Evolutionary conservation across 2,797 vertebrate genomes (phyloP), one percentile per base, ranked within the genome.

Genomic region (Dicrostonyx torquatus): DNA sequence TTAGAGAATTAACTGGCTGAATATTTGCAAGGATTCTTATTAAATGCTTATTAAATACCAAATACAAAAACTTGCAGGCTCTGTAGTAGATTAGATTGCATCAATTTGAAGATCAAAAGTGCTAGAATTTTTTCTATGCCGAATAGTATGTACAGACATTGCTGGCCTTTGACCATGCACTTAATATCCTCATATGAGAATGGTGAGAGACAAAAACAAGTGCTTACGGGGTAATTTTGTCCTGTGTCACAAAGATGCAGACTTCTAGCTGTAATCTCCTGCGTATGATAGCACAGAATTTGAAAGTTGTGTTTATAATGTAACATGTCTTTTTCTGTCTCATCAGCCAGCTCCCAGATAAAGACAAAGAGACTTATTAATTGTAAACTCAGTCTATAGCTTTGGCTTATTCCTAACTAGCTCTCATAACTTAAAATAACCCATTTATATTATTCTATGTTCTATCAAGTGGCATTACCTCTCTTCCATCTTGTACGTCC

Each of bases 201-300:
- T 99, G 50, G 99, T 99, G 97, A 99, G 98, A 0, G 98, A 99
- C 97, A 99, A 99, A 95, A 99, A 98, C 90, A 99, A 99, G 97
- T 96, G 99, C 91, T 98, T 98, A 8, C 98, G 99, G 97, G 99
- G 99, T 98, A 99, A 99, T 98, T 99, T 99, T 50, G 98, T 99
- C 89, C 95, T 99, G 92, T 98, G 99, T 87, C 99, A 99, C 97
- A 99, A 98, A 96, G 98, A 99, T 40, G 98, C 97, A 37, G 99
- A 99, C 97, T 99, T 99, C 96, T 99, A 99, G 97, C 98, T 99
- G 72, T 99, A 99, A 95, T 99, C 98, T 97, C 99, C 97, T 0
- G 98, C 99, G 83, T 99, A 99, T 26, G 11, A 77, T 50, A 31
- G 18, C 34, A 85, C 22, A 22, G 8, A 62, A 76, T 85, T 88